Conservation (phyloP, 30 jellyfish, hydroid and myxozoan genomes). For the Clytia hemisphaerica region DNA sequence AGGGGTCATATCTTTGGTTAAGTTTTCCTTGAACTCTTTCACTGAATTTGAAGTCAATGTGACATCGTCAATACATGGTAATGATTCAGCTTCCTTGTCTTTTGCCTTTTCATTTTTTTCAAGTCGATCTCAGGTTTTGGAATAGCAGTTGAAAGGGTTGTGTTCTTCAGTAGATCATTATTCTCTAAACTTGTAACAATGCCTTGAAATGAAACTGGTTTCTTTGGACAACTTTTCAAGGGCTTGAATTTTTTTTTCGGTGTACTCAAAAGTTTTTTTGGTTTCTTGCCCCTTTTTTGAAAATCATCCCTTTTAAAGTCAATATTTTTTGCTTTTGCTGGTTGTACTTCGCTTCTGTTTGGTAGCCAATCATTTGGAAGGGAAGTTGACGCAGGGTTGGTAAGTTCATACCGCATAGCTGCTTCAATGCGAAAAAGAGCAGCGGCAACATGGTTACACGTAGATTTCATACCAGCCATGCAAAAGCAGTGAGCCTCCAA, state of each 20-base stretch:
- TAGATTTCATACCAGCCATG: constrained; percentile 54
- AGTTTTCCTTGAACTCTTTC: too few relatives aligned
- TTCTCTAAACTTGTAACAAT: too few relatives aligned
- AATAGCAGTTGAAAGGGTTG: constrained; percentile 21
- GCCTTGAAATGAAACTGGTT: too few relatives aligned
- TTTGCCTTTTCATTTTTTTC: background rate
- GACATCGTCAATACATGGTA: background rate
- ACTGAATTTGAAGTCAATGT: background rate
- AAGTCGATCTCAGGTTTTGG: background rate
- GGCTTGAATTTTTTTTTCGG: constrained; percentile 37
- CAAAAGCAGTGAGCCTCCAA: constrained; percentile 45
- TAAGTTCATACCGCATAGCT: constrained; percentile 38
- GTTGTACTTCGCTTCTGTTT: constrained; percentile 9
- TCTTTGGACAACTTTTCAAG: background rate
- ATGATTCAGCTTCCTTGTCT: background rate
- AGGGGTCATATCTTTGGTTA: too few relatives aligned
- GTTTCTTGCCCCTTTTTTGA: background rate
- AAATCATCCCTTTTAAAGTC: constrained; percentile 20
- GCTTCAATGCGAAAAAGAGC: constrained; percentile 45
- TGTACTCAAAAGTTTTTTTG: constrained; percentile 1
- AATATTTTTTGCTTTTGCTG: constrained; percentile 17
- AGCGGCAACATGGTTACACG: constrained; percentile 63
- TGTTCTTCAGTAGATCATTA: too few relatives aligned
- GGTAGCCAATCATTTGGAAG: constrained; percentile 23
- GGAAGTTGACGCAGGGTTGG: constrained; percentile 41